Evolutionary conservation across 2,888 invertebrate species (phyloP).

Genomic region (Drosophila austrosaltans): DNA sequence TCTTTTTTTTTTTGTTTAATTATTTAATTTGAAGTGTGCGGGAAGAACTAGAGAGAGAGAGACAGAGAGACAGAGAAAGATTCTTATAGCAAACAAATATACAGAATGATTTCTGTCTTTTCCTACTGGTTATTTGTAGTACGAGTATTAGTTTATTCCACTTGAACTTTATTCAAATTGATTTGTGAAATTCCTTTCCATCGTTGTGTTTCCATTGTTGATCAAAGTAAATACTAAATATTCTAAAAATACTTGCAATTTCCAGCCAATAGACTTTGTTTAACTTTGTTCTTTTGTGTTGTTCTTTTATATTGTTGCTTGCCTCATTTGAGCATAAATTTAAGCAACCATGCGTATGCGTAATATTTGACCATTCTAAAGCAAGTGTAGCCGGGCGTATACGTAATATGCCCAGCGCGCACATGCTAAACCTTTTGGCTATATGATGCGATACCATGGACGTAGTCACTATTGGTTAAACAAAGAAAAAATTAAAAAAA

Average conservation of each 20-base stretch:
- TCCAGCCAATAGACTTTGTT: conserved; percentile 36
- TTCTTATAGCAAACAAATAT: conserved; percentile 56
- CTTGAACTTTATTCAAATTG: conserved; percentile 37
- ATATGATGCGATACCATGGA: background rate
- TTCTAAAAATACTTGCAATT: conserved; percentile 61
- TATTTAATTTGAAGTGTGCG: conserved; percentile 56
- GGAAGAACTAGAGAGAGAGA: background rate
- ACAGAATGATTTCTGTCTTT: conserved; percentile 29
- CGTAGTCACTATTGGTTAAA: background rate
- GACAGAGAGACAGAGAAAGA: background rate
- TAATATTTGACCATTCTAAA: conserved; percentile 67
- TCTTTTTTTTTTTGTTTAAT: conserved; percentile 36
- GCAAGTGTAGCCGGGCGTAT: conserved; percentile 59
- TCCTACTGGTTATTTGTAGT: background rate
- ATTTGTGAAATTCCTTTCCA: conserved; percentile 51
- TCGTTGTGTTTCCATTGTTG: conserved; percentile 27
- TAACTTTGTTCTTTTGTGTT: conserved; percentile 26
- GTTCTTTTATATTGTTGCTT: conserved; percentile 30
- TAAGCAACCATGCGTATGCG: conserved; percentile 71
- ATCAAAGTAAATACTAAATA: conserved; percentile 60
- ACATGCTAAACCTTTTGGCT: conserved; percentile 38
- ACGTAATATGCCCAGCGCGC: conserved; percentile 57
- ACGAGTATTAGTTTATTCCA: conserved; percentile 14
- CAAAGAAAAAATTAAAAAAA: no score
- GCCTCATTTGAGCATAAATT: conserved; percentile 49